Conservation (phyloP, 2,113 vertebrate genomes). For the Oryzias celebensis region DNA sequence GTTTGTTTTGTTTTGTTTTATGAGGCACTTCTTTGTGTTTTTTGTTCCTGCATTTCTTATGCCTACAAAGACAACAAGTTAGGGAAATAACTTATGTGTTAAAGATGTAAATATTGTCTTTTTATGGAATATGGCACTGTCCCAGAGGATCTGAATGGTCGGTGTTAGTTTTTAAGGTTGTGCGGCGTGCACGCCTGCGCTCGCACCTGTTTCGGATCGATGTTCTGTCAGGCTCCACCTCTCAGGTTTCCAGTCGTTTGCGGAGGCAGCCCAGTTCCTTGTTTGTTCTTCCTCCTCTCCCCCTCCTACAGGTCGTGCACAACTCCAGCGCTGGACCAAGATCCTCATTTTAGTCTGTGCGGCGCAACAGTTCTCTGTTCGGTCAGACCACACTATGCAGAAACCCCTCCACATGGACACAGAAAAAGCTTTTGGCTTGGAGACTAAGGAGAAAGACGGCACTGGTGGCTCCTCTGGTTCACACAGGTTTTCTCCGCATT, state of each 20-base stretch:
- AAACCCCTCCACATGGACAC: constrained; percentile 28
- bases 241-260: constrained; percentile 55
- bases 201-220: constrained; percentile 34
- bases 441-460: not conserved
- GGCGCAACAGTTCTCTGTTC: constrained; percentile 26
- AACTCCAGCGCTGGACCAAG: constrained; percentile 31
- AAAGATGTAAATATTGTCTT: constrained; percentile 73
- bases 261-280: too few species aligned
- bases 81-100: constrained; percentile 74
- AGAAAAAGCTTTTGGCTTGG: constrained; percentile 21
- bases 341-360: constrained; percentile 30
- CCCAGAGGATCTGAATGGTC: constrained; percentile 50
- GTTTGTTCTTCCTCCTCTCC: not conserved
- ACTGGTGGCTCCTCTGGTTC: constrained; percentile 45
- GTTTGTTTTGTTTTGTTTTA: constrained; percentile 16
- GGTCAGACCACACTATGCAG: constrained; percentile 65
- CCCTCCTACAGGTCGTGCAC: constrained; percentile 7
- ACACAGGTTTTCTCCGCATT: constrained; percentile 65
- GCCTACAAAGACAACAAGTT: constrained; percentile 65
- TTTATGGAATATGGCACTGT: constrained; percentile 55
- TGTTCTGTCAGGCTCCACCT: constrained; percentile 48
- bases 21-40: constrained; percentile 15
- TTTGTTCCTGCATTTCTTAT: constrained; percentile 30
- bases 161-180: constrained; percentile 60
- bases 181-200: constrained; percentile 41